phyloP scores from a whole-genome alignment of 2,113 vertebrate genomes.

The Regulus satrapa region DNA sequence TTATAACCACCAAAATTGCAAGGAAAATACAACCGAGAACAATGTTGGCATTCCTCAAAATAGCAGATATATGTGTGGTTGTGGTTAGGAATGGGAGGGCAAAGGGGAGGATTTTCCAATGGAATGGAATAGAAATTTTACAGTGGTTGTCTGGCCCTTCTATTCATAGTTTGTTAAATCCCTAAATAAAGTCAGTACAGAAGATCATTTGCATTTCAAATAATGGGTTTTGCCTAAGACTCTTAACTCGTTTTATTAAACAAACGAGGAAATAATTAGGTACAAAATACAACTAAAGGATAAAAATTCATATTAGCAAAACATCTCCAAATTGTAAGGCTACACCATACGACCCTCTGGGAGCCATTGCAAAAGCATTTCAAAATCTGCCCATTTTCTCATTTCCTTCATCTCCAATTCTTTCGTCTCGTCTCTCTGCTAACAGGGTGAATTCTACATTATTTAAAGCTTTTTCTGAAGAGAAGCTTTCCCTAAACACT shows the following conservation, averaged over 20 bases:
- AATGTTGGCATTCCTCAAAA: conserved; percentile 60
- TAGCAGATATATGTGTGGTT: conserved; percentile 30
- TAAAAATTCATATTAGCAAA: not conserved
- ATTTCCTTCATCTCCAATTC: not conserved
- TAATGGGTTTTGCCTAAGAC: not conserved
- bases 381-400: not conserved
- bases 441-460: not conserved
- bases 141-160: conserved; percentile 30
- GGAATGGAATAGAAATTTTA: conserved; percentile 47
- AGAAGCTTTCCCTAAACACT: not conserved
- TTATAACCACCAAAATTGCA: conserved; percentile 38
- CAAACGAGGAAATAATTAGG: not conserved
- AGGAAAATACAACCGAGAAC: conserved; percentile 22
- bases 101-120: conserved; percentile 38
- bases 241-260: not conserved
- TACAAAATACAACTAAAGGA: not conserved
- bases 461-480: not conserved
- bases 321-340: not conserved
- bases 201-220: not conserved
- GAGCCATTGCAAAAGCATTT: not conserved
- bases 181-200: not conserved
- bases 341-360: not conserved
- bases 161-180: conserved; percentile 27
- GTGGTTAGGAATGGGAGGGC: not conserved
- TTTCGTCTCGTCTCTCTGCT: not conserved